Conservation (phyloP, 2,797 vertebrate genomes). For the Catamblyrhynchus diadema region DNA sequence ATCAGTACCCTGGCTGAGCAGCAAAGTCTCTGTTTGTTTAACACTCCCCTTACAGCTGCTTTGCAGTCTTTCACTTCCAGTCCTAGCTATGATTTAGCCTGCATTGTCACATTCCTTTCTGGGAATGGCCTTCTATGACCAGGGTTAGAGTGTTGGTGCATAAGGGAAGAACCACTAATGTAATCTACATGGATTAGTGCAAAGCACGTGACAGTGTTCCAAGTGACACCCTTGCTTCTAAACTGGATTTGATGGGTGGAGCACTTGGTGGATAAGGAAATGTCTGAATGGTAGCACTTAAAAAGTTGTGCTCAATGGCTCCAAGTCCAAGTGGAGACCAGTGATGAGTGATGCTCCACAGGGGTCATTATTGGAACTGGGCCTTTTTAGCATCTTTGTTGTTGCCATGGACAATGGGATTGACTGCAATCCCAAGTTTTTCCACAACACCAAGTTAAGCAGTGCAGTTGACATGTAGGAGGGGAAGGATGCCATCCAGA, state of each 20-base stretch:
- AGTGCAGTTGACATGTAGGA: accelerated
- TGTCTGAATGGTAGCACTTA: neutral
- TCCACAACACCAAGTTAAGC: accelerated
- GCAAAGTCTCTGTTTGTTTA: neutral
- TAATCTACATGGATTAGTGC: neutral
- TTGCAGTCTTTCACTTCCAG: neutral
- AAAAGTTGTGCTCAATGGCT: neutral
- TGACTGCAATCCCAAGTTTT: neutral
- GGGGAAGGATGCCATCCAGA: neutral
- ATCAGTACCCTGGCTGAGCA: neutral
- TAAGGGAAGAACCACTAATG: neutral
- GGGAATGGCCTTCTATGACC: neutral
- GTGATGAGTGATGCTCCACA: neutral
- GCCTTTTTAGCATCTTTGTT: neutral
- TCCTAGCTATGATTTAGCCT: neutral
- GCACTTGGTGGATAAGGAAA: neutral
- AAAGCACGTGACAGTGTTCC: neutral
- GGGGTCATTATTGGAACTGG: accelerated
- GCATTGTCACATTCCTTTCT: neutral
- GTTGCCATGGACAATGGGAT: neutral
- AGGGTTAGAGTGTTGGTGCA: neutral
- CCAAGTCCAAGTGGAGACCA: neutral
- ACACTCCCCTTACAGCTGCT: neutral
- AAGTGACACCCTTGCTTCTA: neutral
- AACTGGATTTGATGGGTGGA: neutral